phyloP scores from a whole-genome alignment of 1,140 invertebrate genomes.

The Drosophila nasuta region DNA sequence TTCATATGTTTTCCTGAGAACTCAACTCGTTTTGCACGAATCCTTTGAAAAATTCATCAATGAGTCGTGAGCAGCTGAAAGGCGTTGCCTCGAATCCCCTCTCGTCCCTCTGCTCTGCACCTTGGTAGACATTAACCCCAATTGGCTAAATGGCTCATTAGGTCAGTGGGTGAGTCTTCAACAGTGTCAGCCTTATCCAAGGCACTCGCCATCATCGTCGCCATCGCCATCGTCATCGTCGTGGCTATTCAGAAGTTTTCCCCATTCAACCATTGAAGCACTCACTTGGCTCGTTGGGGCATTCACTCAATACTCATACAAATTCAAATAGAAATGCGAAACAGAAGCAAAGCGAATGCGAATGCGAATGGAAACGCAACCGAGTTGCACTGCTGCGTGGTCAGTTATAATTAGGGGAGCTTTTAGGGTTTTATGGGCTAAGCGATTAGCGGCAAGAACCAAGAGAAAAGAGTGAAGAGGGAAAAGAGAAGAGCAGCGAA shows the following conservation, averaged over 20 bases:
- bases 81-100: constrained; percentile 22
- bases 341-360: constrained; percentile 2
- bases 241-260: constrained; percentile 28
- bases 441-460: constrained; percentile 55
- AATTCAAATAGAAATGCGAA: constrained; percentile 27
- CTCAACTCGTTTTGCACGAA: constrained; percentile 50
- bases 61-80: constrained; percentile 42
- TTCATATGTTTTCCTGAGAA: constrained; percentile 61
- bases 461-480: neutral
- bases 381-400: constrained; percentile 74
- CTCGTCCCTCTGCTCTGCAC: neutral
- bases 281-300: constrained; percentile 25
- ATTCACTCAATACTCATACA: constrained; percentile 34
- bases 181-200: constrained; percentile 14
- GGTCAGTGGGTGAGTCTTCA: constrained; percentile 63
- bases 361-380: constrained; percentile 53
- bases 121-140: constrained; percentile 70
- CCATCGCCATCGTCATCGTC: constrained; percentile 4
- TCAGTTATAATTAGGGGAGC: constrained; percentile 77
- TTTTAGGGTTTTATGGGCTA: constrained; percentile 61
- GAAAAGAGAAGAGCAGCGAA: constrained; percentile 28
- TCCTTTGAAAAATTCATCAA: constrained; percentile 78
- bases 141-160: constrained; percentile 78
- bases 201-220: constrained; percentile 30
- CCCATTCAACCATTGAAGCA: constrained; percentile 38